Percentiles rank a stretch among this genome's conserved stretches.
These are phyloP conservation scores for Phaenicophaeus curvirostris DNA, from an alignment of 2,797 vertebrate genomes.

Conservation along the genomic window DNA sequence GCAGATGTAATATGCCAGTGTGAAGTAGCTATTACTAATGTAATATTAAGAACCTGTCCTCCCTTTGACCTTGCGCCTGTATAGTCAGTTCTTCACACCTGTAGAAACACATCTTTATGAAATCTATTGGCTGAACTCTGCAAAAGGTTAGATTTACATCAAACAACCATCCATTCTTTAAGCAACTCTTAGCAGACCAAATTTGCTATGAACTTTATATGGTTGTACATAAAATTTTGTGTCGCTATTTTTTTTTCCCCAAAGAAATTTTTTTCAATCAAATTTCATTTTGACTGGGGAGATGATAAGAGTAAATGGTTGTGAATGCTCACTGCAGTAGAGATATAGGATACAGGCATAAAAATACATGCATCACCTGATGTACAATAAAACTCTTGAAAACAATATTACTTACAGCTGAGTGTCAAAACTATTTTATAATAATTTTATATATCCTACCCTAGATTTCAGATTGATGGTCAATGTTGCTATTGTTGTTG, in stretches of 20 bases:
- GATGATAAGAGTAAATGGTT: constrained; percentile 42
- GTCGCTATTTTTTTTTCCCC: constrained; percentile 16
- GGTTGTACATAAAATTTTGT: background rate
- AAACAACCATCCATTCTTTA: background rate
- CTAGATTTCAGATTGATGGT: constrained; percentile 15
- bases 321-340: constrained; percentile 31
- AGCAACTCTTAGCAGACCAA: background rate
- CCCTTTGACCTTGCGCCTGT: background rate
- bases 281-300: constrained; percentile 51
- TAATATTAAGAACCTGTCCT: background rate
- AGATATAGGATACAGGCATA: constrained; percentile 33
- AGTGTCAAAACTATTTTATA: constrained; percentile 63
- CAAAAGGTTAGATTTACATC: constrained; percentile 46
- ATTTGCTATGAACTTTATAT: constrained; percentile 43
- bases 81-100: background rate
- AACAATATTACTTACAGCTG: constrained; percentile 47
- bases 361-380: constrained; percentile 46
- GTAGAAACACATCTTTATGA: background rate
- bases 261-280: constrained; percentile 40
- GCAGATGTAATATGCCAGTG: background rate
- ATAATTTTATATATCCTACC: background rate
- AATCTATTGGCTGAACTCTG: constrained; percentile 22
- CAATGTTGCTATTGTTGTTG: background rate
- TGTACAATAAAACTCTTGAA: constrained; percentile 57
- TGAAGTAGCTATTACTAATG: background rate